Percentiles rank a stretch among this genome's conserved stretches.
Conservation (phyloP, 2,113 vertebrate species). For the Gadus macrocephalus region DNA sequence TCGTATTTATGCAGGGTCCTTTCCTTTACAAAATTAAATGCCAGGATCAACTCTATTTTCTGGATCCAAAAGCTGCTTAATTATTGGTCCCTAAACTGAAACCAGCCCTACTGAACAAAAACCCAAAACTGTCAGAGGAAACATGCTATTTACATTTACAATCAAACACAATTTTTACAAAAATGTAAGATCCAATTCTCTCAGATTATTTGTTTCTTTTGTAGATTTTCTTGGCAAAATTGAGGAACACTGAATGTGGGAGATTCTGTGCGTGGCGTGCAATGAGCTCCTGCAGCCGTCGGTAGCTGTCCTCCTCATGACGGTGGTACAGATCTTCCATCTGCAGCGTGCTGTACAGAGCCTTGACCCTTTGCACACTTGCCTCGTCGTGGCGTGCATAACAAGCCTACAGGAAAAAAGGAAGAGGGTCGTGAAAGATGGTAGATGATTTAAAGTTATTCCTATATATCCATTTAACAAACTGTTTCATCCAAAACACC, state of each 20-base stretch:
- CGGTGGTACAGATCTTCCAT: slow-evolving; percentile 68
- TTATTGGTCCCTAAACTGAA: slow-evolving; percentile 1
- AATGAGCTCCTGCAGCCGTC: slow-evolving; percentile 77
- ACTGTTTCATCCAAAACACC: no score
- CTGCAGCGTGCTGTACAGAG: slow-evolving; percentile 77
- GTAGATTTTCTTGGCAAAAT: slow-evolving; percentile 84
- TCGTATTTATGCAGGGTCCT: no score
- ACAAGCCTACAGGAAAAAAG: slow-evolving; percentile 57
- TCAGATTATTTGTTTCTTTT: slow-evolving; percentile 82
- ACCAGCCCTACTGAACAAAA: no score
- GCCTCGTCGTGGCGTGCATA: slow-evolving; percentile 80
- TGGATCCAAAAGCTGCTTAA: not conserved
- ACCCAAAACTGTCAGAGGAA: not conserved
- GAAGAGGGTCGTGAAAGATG: not conserved
- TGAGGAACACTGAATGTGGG: slow-evolving; percentile 78
- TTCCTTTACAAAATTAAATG: not conserved
- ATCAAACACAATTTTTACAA: not conserved
- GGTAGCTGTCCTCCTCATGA: slow-evolving; percentile 86
- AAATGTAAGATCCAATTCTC: not conserved
- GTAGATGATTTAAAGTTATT: not conserved
- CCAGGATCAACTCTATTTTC: not conserved
- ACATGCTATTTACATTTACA: not conserved
- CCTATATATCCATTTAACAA: no score
- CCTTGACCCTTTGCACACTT: slow-evolving; percentile 83
- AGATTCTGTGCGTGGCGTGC: slow-evolving; percentile 63